Percentiles rank a stretch among this genome's conserved stretches.
These are phyloP conservation scores for Microtus montanus DNA, from an alignment of 2,113 vertebrate genomes.

Conservation along the genomic window DNA sequence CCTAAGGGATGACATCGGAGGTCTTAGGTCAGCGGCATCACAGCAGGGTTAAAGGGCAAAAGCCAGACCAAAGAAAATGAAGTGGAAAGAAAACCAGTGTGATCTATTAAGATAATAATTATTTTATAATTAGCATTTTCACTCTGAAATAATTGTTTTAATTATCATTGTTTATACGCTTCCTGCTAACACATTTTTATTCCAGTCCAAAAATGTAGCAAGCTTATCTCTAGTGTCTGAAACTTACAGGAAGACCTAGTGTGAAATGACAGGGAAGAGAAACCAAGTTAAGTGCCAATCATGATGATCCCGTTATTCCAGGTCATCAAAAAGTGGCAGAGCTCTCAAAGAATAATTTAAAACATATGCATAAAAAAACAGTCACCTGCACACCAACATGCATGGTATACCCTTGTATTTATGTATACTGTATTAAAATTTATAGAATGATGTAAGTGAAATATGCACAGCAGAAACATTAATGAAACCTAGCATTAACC, in stretches of 20 bases:
- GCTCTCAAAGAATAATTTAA: background rate
- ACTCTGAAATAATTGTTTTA: conserved; percentile 22
- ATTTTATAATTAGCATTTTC: conserved; percentile 47
- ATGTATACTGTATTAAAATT: background rate
- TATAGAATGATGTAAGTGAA: background rate
- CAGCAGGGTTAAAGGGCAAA: background rate
- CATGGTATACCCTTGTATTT: background rate
- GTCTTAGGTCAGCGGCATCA: background rate
- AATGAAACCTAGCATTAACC: background rate
- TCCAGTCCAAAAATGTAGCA: background rate
- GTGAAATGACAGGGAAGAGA: background rate
- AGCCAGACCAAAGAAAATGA: background rate
- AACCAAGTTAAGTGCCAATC: background rate
- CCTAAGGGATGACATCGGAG: background rate
- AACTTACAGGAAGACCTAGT: background rate
- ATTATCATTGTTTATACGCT: background rate
- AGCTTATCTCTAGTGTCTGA: background rate
- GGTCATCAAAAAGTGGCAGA: background rate
- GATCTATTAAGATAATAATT: conserved; percentile 5
- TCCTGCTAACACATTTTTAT: background rate
- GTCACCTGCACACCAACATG: background rate
- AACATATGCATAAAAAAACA: background rate
- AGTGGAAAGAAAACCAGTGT: background rate
- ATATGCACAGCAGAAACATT: background rate
- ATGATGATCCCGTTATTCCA: background rate